Evolutionary conservation across 2,888 invertebrate genomes (phyloP).

Genomic region (Eupithecia pulchellata): DNA sequence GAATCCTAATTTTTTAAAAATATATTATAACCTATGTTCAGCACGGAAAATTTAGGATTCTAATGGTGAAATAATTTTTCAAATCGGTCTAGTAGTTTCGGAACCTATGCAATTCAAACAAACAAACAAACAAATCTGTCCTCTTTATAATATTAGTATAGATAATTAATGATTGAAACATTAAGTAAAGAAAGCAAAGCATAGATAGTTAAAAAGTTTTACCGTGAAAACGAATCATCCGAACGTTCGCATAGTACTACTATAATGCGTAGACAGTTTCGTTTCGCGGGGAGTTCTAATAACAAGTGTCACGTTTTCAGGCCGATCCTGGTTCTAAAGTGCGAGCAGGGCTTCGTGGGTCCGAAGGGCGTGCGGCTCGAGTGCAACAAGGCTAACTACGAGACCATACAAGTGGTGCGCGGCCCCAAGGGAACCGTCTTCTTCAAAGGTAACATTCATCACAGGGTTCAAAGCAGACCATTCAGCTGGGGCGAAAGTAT

Average conservation of each 20-base stretch:
- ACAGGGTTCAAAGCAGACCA: not conserved
- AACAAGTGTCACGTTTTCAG: slow-evolving; percentile 66
- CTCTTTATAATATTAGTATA: too few relatives aligned
- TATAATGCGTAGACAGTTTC: not conserved
- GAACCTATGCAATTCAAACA: too few relatives aligned
- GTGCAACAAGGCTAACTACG: slow-evolving; percentile 98
- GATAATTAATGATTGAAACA: too few relatives aligned
- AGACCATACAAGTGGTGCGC: slow-evolving; percentile 95
- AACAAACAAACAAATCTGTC: too few relatives aligned
- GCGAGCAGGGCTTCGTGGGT: slow-evolving; percentile 98
- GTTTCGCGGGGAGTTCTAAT: not conserved
- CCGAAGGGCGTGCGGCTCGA: slow-evolving; percentile 95
- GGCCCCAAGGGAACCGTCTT: slow-evolving; percentile 95
- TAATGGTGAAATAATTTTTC: too few relatives aligned
- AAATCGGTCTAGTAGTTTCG: too few relatives aligned
- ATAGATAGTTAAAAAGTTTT: not conserved
- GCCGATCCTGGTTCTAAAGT: slow-evolving; percentile 96
- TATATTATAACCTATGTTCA: too few relatives aligned
- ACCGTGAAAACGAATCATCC: not conserved
- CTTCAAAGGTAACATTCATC: slow-evolving; percentile 90
- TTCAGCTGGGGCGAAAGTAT: too few relatives aligned
- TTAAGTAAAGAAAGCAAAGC: not conserved
- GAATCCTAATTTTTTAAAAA: too few relatives aligned
- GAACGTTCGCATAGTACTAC: not conserved
- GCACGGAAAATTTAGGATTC: too few relatives aligned